Base-by-base conservation (phyloP, 2,797 vertebrate species). In the Macrochelys suwanniensis region DNA sequence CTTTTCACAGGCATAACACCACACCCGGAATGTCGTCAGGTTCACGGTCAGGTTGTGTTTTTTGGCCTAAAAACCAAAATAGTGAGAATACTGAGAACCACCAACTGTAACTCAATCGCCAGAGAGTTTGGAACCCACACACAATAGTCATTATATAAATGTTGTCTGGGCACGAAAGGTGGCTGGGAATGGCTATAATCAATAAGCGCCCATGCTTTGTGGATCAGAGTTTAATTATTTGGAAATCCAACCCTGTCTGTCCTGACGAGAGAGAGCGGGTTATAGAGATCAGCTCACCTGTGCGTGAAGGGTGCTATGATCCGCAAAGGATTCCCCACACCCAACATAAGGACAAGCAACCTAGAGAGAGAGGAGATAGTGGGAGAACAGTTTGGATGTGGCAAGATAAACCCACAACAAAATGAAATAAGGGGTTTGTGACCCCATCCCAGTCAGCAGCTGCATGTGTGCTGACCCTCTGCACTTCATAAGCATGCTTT, bases 41-140 rank as follows among this genome's bases (percentile, higher is more conserved):
- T 99, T 99, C 96, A 99, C 99, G 0, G 99, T 99, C 98, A 99
- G 98, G 98, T 99, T 99, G 98, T 99, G 99, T 97, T 99, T 99
- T 97, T 99, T 99, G 5, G 97, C 97, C 99, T 99, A 33, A 19
- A 82, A 83, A 11, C 59, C 5, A 3, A 57, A 84, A 59, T 28
- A 1, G 12, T 23, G 45, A 45, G 49, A 78, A 80, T 9, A 76
- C 82, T 0, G 11, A 0, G 56, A n/a, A 80, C 74, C 10, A 45
- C 59, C 37, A 45, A 28, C 6, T 76, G 33, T 42, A 47, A 31
- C 12, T 31, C 47, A 47, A 49, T 31, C 8, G 4, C 12, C 21
- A 28, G 4, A 26, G 45, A 16, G 4, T 77, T 21, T 45, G 81
- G 78, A 33, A 89, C 79, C 47, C 37, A 78, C 17, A 28, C 5